Evolutionary conservation across 2,888 invertebrate species (phyloP).

Genomic region (Napeogenes sylphis): DNA sequence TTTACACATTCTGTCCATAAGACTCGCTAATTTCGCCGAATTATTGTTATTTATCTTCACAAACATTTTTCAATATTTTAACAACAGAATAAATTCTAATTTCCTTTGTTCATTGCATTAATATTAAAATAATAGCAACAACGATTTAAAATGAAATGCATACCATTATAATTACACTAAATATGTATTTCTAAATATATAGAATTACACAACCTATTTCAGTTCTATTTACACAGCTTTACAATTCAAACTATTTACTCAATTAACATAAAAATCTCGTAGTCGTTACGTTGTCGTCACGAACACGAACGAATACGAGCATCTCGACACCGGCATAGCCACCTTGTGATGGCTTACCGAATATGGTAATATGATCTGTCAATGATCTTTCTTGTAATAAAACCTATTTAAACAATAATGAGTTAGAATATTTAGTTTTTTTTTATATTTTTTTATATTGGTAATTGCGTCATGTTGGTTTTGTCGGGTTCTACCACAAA

Average conservation of each 20-base stretch:
- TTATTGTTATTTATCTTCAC: too few species aligned
- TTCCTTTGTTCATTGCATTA: too few species aligned
- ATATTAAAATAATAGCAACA: too few species aligned
- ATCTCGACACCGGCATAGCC: slow-evolving; percentile 18
- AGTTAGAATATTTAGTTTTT: neutral
- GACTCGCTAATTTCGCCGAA: too few species aligned
- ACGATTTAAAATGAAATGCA: too few species aligned
- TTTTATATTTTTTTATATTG: neutral
- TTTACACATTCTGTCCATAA: too few species aligned
- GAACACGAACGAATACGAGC: slow-evolving; percentile 14
- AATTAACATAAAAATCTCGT: neutral
- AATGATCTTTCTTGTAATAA: neutral
- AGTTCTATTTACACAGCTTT: neutral
- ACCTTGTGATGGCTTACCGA: slow-evolving; percentile 16
- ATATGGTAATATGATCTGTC: slow-evolving; percentile 20
- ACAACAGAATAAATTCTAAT: too few species aligned
- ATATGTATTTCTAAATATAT: too few species aligned
- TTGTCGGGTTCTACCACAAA: neutral
- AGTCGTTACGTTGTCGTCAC: slow-evolving; percentile 5
- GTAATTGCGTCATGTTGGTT: slow-evolving; percentile 6
- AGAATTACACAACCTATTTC: neutral
- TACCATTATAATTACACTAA: too few species aligned
- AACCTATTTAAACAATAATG: neutral
- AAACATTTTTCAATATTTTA: too few species aligned
- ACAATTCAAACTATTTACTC: neutral